Percentiles rank a stretch among this genome's conserved stretches.
These are phyloP conservation scores for Sapajus apella DNA, from an alignment of 2,113 vertebrate species.

Conservation along the genomic window DNA sequence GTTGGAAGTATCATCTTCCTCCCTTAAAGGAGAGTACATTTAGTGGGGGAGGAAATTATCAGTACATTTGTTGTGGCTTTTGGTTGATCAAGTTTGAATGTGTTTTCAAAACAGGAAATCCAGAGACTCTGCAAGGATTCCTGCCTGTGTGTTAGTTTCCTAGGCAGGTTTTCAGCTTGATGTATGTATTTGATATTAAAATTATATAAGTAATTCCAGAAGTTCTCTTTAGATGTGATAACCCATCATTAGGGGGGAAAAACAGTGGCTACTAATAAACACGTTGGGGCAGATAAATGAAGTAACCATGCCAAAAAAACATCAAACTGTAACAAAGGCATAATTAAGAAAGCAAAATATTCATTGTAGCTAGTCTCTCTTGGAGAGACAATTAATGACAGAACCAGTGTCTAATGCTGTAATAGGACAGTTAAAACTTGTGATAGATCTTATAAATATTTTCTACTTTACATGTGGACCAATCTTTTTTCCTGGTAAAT, in stretches of 20 bases:
- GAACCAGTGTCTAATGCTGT: background rate
- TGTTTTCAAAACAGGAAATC: constrained; percentile 77
- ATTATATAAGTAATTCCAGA: constrained; percentile 25
- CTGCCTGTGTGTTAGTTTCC: constrained; percentile 51
- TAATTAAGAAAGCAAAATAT: constrained; percentile 1
- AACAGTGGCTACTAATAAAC: background rate
- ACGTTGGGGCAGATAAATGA: constrained; percentile 19
- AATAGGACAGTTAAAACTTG: background rate
- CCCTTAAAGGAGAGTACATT: constrained; percentile 42
- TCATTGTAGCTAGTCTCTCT: background rate
- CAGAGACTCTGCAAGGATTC: constrained; percentile 63
- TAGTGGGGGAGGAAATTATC: constrained; percentile 58
- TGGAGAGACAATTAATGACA: background rate
- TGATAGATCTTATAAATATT: background rate
- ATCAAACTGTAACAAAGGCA: constrained; percentile 17
- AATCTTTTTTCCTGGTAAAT: background rate
- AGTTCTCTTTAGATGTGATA: background rate
- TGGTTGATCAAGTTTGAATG: constrained; percentile 68
- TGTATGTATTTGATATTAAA: background rate
- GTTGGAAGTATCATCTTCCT: constrained; percentile 62
- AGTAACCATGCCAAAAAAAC: background rate
- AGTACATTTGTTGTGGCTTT: constrained; percentile 67
- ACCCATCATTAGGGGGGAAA: background rate
- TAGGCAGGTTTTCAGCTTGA: background rate
- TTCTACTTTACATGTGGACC: background rate